These are phyloP conservation scores for Machaerirhynchus nigripectus DNA, from an alignment of 2,113 vertebrate species.

Conservation along the genomic window DNA sequence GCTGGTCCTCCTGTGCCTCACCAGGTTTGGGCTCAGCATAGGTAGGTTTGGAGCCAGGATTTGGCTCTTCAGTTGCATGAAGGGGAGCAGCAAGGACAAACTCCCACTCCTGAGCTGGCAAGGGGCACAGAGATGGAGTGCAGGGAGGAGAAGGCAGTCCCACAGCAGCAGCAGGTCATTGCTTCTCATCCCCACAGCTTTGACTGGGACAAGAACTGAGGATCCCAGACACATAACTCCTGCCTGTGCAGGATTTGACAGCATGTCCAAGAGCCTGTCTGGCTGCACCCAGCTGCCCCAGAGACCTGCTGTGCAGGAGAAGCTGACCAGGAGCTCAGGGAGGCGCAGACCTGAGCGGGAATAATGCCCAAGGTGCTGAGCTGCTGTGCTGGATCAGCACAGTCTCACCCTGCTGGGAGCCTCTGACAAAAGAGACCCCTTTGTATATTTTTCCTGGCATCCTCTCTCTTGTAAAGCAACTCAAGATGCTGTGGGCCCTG, in stretches of 20 bases:
- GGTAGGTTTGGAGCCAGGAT: background rate
- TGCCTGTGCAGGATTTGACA: background rate
- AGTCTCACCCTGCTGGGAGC: background rate
- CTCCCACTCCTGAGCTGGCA: background rate
- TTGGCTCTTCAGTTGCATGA: background rate
- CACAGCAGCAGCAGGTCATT: background rate
- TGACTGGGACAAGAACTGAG: background rate
- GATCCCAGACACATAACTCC: background rate
- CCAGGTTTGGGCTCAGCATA: background rate
- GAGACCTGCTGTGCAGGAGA: background rate
- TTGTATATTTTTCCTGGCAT: background rate
- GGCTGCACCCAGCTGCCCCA: background rate
- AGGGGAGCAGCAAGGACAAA: background rate
- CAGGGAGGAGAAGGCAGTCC: background rate
- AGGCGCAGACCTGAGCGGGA: accelerated
- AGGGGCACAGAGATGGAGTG: background rate
- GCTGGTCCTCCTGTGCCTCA: accelerated
- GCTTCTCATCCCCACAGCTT: background rate
- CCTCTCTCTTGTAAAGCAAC: accelerated
- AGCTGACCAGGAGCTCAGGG: background rate
- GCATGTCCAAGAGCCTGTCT: background rate
- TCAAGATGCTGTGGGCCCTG: background rate
- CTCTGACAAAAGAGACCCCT: background rate
- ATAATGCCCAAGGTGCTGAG: background rate
- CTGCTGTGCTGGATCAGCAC: background rate